Evolutionary conservation across 1,140 invertebrate species (phyloP).

Genomic region (Dryas iulia): DNA sequence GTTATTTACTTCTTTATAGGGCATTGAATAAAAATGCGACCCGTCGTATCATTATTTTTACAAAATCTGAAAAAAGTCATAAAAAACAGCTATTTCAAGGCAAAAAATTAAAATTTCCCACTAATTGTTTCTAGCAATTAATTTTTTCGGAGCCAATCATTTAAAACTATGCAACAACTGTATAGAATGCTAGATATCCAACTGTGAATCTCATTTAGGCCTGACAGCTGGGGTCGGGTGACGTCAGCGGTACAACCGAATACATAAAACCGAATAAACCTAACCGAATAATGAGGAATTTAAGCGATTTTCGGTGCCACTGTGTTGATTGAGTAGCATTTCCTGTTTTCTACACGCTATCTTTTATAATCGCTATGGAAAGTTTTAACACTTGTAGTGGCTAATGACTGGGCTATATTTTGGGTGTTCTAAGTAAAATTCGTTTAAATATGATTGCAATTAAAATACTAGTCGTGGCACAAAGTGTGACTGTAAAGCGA

Average conservation of each 20-base stretch:
- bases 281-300: constrained; percentile 24
- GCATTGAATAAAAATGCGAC: too few relatives aligned
- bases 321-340: constrained; percentile 28
- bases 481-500: too few relatives aligned
- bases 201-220: constrained; percentile 18
- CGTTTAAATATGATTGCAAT: too few relatives aligned
- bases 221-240: constrained; percentile 15
- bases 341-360: constrained; percentile 25
- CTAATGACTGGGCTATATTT: neutral
- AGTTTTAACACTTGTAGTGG: neutral
- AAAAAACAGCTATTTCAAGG: too few relatives aligned
- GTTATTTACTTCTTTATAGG: too few relatives aligned
- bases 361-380: constrained; percentile 14
- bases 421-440: too few relatives aligned
- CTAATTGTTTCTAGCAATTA: neutral
- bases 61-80: too few relatives aligned
- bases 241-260: constrained; percentile 22
- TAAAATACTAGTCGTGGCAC: too few relatives aligned
- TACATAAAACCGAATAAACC: too few relatives aligned
- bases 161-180: neutral
- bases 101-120: too few relatives aligned
- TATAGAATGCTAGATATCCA: constrained; percentile 6
- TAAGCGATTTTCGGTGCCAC: constrained; percentile 20
- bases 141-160: neutral
- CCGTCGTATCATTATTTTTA: too few relatives aligned